Base-by-base conservation (phyloP, 2,113 vertebrate genomes). In the Rattus rattus region DNA sequence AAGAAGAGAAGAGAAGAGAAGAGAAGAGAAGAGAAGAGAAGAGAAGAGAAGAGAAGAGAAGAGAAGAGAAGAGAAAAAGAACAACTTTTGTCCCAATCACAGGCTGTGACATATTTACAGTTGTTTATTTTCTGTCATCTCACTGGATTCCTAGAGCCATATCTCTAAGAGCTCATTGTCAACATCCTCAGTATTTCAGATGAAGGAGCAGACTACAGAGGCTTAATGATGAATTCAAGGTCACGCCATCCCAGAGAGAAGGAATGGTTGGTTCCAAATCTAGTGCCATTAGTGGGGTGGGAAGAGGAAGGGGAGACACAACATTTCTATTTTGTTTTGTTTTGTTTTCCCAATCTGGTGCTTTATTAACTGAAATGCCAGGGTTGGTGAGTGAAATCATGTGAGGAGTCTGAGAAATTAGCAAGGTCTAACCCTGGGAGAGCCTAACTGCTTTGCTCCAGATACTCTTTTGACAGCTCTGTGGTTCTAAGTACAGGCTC, bases 401-500 rank as follows among this genome's bases (percentile, higher is more conserved):
- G 30, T 36, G 89, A 69, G 73, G 79, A 54, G 54, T 94, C 61
- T 72, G n/a, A 92, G 52, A 63, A 90, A 85, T 76, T 39, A 85
- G 9, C 76, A 28, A 67, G 76, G 22, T 26, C 1, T 84, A 75
- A 94, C 43, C 47, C 14, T 86, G 36, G 11, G 36, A 47, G 67
- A 90, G 94, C 91, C 2, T 79, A 70, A 52, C 14, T 10, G 47
- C 49, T 92, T 92, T 30, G 59, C 10, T 73, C 12, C 63, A 30
- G 11, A 88, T 47, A 10, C 24, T 72, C 63, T 88, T 94, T 47
- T 47, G 14, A 39, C 11, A 86, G 28, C 4, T 89, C 76, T 87
- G 33, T 69, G 17, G 33, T 72, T 92, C 26, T 1, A 16, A 81
- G 33, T 12, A 61, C 4, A 73, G 49, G 26, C 54, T 89, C 33